These are phyloP conservation scores for Cantharis nigra DNA, from an alignment of 2,888 invertebrate genomes.

Conservation along the genomic window DNA sequence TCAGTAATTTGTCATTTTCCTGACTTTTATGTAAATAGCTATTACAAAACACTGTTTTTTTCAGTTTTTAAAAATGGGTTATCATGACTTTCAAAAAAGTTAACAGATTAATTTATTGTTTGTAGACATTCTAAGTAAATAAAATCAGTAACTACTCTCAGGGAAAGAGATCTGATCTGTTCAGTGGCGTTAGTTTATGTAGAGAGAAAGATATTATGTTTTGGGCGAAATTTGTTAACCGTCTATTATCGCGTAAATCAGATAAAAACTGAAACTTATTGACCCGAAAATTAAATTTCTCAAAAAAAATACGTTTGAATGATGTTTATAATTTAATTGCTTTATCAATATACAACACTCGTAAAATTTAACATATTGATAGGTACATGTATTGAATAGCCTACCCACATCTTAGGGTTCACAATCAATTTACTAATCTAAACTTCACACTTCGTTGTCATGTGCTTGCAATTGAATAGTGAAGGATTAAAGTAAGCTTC, in stretches of 20 bases:
- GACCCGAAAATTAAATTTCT: neutral
- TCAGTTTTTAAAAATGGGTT: no score
- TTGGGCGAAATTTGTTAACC: no score
- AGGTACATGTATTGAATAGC: conserved; percentile 1
- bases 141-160: no score
- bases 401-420: conserved; percentile 15
- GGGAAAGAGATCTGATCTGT: no score
- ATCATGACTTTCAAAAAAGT: no score
- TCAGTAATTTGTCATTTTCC: no score
- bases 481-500: conserved; percentile 17
- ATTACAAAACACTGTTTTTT: no score
- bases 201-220: no score
- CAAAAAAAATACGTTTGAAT: neutral
- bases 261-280: neutral
- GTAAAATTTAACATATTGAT: conserved; percentile 9
- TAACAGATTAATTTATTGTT: no score
- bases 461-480: conserved; percentile 6
- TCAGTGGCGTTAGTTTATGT: no score
- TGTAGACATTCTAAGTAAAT: no score
- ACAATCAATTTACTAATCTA: conserved; percentile 6
- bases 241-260: neutral
- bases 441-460: conserved; percentile 2
- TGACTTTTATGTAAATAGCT: no score
- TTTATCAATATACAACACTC: conserved; percentile 7
- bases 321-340: neutral